Conservation (phyloP, 2,797 vertebrate genomes). For the Tenualosa thibaudeaui region DNA sequence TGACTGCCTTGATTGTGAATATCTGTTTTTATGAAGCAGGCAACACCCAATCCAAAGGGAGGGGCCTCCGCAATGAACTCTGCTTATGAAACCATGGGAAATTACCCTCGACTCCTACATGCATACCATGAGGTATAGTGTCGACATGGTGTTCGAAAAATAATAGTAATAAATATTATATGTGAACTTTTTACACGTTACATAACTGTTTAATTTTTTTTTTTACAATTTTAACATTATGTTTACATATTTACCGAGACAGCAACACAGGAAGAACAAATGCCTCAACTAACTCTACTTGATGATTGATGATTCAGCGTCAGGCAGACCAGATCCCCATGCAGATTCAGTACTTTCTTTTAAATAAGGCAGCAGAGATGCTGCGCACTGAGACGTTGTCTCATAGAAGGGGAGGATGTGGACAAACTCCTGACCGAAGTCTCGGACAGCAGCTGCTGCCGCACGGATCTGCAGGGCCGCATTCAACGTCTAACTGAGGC, state of each 20-base stretch:
- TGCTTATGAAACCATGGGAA: too few species aligned
- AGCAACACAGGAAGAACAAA: not conserved
- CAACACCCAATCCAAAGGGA: too few species aligned
- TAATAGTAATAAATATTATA: too few species aligned
- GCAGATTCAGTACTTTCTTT: slow-evolving; percentile 66
- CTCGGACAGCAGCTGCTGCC: slow-evolving; percentile 49
- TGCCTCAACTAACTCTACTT: not conserved
- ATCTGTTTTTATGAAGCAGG: too few species aligned
- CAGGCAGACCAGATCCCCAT: slow-evolving; percentile 71
- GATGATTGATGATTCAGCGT: slow-evolving; percentile 54
- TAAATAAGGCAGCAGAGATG: slow-evolving; percentile 52
- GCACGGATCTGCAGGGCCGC: slow-evolving; percentile 50
- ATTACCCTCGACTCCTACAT: slow-evolving; percentile 42
- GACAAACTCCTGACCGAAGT: slow-evolving; percentile 66
- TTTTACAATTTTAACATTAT: not conserved
- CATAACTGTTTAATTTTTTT: too few species aligned
- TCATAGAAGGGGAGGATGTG: slow-evolving; percentile 61
- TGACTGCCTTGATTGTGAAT: too few species aligned
- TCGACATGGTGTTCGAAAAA: too few species aligned
- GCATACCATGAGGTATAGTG: slow-evolving; percentile 51
- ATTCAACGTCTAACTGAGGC: slow-evolving; percentile 58
- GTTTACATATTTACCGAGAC: not conserved
- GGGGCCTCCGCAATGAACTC: too few species aligned
- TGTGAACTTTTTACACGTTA: too few species aligned
- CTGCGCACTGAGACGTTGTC: slow-evolving; percentile 65